These are phyloP conservation scores for Sycophila sp. DNA, from an alignment of 1,140 invertebrate genomes.

Conservation along the genomic window DNA sequence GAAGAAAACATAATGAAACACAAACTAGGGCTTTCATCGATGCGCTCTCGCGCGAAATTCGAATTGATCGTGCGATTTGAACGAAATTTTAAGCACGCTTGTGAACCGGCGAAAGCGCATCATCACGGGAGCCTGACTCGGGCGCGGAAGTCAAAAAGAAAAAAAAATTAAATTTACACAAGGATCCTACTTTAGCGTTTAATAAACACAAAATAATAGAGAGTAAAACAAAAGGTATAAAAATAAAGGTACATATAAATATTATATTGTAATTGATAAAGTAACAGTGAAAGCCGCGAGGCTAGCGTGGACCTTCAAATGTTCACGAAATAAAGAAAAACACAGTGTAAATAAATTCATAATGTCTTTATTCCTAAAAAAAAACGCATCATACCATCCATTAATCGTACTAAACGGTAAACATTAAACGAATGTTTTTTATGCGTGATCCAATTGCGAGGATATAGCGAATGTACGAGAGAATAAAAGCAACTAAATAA, in stretches of 20 bases:
- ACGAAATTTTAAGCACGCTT: not conserved
- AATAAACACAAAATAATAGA: conserved; percentile 30
- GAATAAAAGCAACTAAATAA: too few relatives aligned
- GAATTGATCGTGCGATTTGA: not conserved
- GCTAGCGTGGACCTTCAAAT: conserved; percentile 18
- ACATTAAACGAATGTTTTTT: conserved; percentile 34
- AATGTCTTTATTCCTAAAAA: conserved; percentile 39
- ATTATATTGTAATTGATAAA: conserved; percentile 21
- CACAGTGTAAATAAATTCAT: conserved; percentile 34
- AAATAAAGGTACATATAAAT: conserved; percentile 15
- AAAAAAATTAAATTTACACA: not conserved
- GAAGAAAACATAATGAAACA: too few relatives aligned
- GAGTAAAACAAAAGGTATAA: conserved; percentile 19
- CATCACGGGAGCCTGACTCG: conserved; percentile 3
- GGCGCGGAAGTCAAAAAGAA: not conserved
- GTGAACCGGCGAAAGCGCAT: conserved; percentile 18
- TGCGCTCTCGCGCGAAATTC: conserved; percentile 23
- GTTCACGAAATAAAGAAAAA: conserved; percentile 12
- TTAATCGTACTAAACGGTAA: conserved; percentile 37
- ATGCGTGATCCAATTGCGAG: conserved; percentile 13
- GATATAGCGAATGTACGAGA: not conserved
- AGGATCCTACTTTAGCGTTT: conserved; percentile 32
- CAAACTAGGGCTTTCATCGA: conserved; percentile 34
- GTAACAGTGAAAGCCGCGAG: conserved; percentile 3
- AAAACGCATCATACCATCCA: conserved; percentile 40